Evolutionary conservation across 2,113 vertebrate genomes (phyloP).

Genomic region (Mastomys coucha): DNA sequence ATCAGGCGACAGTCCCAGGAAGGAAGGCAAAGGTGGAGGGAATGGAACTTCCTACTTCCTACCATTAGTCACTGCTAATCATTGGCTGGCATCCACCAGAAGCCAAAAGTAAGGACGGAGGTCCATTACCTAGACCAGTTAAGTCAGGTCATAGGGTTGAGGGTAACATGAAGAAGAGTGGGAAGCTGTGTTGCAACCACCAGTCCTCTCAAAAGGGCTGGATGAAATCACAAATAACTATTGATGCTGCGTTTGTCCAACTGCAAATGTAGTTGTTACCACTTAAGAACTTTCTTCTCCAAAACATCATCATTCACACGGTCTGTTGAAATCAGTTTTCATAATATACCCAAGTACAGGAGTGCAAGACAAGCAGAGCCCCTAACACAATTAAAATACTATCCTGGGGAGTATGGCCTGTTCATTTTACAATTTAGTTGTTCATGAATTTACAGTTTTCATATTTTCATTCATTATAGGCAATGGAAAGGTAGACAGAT

Average conservation of each 20-base stretch:
- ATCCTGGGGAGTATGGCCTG: not conserved
- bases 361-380: not conserved
- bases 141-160: not conserved
- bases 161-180: not conserved
- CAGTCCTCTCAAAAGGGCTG: not conserved
- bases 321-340: not conserved
- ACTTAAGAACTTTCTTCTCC: not conserved
- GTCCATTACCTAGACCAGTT: not conserved
- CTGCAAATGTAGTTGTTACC: not conserved
- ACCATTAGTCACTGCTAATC: not conserved
- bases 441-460: not conserved
- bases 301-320: not conserved
- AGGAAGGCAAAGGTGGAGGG: fast-evolving
- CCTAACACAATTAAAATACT: not conserved
- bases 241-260: not conserved
- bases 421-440: not conserved
- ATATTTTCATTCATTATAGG: not conserved
- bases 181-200: not conserved
- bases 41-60: not conserved
- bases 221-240: not conserved
- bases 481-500: not conserved
- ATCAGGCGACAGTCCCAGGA: not conserved
- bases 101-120: not conserved
- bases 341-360: not conserved
- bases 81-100: not conserved